Evolutionary conservation across 2,888 invertebrate genomes (phyloP).

Genomic region (Ganaspis brasiliensis): DNA sequence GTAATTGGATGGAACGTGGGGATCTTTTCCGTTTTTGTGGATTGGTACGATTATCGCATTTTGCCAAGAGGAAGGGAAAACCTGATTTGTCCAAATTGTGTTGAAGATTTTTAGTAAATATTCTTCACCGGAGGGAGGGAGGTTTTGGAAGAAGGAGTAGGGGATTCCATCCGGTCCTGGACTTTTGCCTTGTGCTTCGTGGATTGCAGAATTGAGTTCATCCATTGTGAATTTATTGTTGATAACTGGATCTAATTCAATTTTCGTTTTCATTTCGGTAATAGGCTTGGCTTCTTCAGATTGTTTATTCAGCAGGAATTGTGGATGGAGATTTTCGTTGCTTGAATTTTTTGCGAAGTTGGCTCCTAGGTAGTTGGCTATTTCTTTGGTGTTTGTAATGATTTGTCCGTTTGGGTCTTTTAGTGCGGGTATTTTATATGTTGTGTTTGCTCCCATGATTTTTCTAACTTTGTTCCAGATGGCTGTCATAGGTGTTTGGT

Average conservation of each 20-base stretch:
- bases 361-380: not conserved
- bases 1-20: constrained; percentile 7
- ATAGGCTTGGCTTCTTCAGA: no score
- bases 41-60: constrained; percentile 47
- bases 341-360: no score
- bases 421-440: not conserved
- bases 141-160: not conserved
- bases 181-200: constrained; percentile 8
- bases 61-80: constrained; percentile 44
- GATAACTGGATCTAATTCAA: no score
- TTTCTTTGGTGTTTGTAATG: constrained; percentile 2
- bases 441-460: constrained; percentile 1
- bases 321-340: no score
- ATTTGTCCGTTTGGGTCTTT: not conserved
- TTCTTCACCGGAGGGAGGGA: not conserved
- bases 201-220: no score
- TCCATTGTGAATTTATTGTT: no score
- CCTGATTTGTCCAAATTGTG: not conserved
- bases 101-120: constrained; percentile 20
- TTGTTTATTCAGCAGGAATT: no score
- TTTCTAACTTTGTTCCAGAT: constrained; percentile 31
- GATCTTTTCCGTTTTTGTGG: constrained; percentile 34
- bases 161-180: not conserved
- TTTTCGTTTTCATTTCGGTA: no score
- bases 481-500: not conserved